Percentiles rank a stretch among this genome's conserved stretches.
These are phyloP conservation scores for Trachelus troglodyta DNA, from an alignment of 2,888 invertebrate genomes.

Conservation along the genomic window DNA sequence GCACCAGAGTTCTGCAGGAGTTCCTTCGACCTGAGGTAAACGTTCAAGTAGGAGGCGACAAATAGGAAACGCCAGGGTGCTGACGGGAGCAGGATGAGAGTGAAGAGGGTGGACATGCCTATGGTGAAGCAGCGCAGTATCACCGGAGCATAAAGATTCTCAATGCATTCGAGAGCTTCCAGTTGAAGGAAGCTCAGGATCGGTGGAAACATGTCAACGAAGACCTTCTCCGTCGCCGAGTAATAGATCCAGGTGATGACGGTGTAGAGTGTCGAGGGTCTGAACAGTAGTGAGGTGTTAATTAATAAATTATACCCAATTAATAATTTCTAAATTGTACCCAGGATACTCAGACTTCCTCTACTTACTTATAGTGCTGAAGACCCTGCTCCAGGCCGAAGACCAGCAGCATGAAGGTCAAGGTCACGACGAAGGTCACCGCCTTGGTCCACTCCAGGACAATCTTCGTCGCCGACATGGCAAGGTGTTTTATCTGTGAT, in stretches of 20 bases:
- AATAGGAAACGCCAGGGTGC: slow-evolving; percentile 73
- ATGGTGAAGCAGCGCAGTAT: slow-evolving; percentile 73
- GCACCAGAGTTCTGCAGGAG: slow-evolving; percentile 70
- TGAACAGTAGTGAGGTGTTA: slow-evolving; percentile 18
- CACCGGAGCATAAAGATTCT: slow-evolving; percentile 76
- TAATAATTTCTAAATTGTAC: background rate
- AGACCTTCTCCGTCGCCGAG: slow-evolving; percentile 78
- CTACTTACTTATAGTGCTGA: slow-evolving; percentile 73
- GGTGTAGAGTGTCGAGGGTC: slow-evolving; percentile 75
- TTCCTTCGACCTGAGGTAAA: slow-evolving; percentile 75
- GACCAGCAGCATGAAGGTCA: slow-evolving; percentile 80
- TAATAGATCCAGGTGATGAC: slow-evolving; percentile 77
- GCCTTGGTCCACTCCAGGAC: slow-evolving; percentile 87
- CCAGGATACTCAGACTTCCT: background rate
- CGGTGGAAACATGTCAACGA: slow-evolving; percentile 75
- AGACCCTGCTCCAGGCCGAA: slow-evolving; percentile 81
- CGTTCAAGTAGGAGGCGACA: slow-evolving; percentile 74
- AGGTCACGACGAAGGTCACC: slow-evolving; percentile 81
- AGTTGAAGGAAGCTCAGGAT: slow-evolving; percentile 72
- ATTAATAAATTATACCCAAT: background rate
- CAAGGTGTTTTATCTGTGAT: slow-evolving; percentile 80
- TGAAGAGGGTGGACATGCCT: slow-evolving; percentile 70
- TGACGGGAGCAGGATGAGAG: slow-evolving; percentile 69
- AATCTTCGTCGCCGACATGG: slow-evolving; percentile 84
- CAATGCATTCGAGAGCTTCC: slow-evolving; percentile 77